phyloP scores from a whole-genome alignment of 2,888 invertebrate species.

The Lasioglossum malachurum region DNA sequence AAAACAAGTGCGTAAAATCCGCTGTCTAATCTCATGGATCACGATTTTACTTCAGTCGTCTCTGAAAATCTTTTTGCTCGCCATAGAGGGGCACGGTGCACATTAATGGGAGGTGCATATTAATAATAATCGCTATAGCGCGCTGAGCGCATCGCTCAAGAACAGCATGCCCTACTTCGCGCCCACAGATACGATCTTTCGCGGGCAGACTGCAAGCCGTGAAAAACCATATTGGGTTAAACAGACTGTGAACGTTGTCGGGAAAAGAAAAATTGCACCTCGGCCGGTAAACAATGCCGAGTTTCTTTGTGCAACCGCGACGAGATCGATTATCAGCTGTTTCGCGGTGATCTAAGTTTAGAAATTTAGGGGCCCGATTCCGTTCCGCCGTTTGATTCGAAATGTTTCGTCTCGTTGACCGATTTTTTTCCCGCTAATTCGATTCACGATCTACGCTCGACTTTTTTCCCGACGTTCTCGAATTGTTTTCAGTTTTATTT shows the following conservation, averaged over 20 bases:
- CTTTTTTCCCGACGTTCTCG: background rate
- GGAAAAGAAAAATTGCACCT: background rate
- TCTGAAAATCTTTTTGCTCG: background rate
- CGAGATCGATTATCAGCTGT: slow-evolving; percentile 29
- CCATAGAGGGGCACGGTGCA: background rate
- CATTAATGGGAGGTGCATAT: slow-evolving; percentile 14
- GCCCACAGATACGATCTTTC: slow-evolving; percentile 45
- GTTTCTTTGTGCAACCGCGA: slow-evolving; percentile 23
- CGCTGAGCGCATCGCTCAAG: slow-evolving; percentile 35
- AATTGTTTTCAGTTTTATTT: background rate
- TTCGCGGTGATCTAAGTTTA: slow-evolving; percentile 5
- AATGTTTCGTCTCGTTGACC: background rate
- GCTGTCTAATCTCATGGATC: too few species aligned
- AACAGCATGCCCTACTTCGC: slow-evolving; percentile 49
- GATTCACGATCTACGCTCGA: background rate
- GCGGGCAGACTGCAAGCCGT: slow-evolving; percentile 22
- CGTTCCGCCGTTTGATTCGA: background rate
- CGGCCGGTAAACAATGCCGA: slow-evolving; percentile 16
- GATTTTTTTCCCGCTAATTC: background rate
- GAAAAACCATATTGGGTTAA: slow-evolving; percentile 44
- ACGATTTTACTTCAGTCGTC: too few species aligned
- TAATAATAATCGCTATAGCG: slow-evolving; percentile 26
- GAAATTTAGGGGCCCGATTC: background rate
- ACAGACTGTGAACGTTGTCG: slow-evolving; percentile 40
- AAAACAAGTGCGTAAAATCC: too few species aligned